Evolutionary conservation across 2,113 vertebrate species (phyloP).

Genomic region (Ivindomyrus marchei): DNA sequence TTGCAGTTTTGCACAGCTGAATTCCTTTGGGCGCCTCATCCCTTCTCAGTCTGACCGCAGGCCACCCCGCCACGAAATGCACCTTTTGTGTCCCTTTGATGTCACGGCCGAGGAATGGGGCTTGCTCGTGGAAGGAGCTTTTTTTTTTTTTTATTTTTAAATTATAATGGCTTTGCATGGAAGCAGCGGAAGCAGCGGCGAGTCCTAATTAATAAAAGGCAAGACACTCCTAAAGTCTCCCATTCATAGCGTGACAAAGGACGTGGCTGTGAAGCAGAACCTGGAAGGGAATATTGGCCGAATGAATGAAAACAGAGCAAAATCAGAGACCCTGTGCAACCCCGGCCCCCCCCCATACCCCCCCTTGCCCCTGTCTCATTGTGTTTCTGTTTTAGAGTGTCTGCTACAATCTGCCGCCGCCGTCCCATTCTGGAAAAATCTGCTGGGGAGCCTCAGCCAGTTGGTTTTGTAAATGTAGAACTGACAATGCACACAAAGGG

Average conservation of each 20-base stretch:
- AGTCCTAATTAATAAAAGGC: constrained; percentile 72
- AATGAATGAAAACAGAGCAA: constrained; percentile 59
- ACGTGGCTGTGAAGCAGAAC: constrained; percentile 69
- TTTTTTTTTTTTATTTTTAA: constrained; percentile 23
- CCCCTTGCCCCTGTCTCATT: constrained; percentile 22
- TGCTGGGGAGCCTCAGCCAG: constrained; percentile 43
- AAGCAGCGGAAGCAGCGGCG: constrained; percentile 54
- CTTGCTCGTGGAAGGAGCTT: constrained; percentile 39
- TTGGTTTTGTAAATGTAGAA: constrained; percentile 29
- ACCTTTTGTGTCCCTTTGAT: constrained; percentile 48
- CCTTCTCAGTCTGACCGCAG: not conserved
- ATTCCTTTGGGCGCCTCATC: not conserved
- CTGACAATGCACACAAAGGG: constrained; percentile 25
- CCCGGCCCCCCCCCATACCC: constrained; percentile 28
- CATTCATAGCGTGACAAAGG: constrained; percentile 70
- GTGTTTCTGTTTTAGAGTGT: constrained; percentile 30
- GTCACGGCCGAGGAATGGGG: constrained; percentile 33
- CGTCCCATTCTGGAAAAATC: constrained; percentile 46
- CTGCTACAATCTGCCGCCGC: constrained; percentile 32
- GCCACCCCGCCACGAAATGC: constrained; percentile 30
- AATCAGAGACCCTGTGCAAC: constrained; percentile 50
- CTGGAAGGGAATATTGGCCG: constrained; percentile 56
- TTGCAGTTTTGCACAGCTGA: not conserved
- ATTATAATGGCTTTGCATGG: constrained; percentile 56
- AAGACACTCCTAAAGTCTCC: constrained; percentile 57